Percentiles rank a stretch among this genome's conserved stretches.
Conservation (phyloP, 2,113 vertebrate species). For the Callipepla squamata region DNA sequence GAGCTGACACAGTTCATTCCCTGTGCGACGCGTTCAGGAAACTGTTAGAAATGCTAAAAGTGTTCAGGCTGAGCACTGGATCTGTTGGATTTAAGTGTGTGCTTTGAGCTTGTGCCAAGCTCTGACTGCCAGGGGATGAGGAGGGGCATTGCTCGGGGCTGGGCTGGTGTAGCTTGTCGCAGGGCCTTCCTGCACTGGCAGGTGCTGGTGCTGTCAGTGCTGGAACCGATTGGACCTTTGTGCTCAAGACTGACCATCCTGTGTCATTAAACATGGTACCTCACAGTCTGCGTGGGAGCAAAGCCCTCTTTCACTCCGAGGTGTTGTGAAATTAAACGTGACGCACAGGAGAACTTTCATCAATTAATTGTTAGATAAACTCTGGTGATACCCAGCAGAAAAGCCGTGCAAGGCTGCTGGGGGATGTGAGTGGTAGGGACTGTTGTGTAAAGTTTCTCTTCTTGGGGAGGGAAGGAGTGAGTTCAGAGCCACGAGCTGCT, state of each 20-base stretch:
- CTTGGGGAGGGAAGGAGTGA: neutral
- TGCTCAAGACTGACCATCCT: neutral
- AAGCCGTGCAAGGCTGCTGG: no score
- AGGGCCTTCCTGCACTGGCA: neutral
- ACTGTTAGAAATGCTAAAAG: neutral
- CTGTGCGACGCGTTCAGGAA: neutral
- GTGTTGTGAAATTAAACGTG: neutral
- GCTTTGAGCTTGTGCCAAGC: neutral
- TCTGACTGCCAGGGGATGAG: fast-evolving
- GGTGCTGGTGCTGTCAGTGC: neutral
- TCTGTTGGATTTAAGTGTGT: neutral
- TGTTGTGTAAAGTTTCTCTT: neutral
- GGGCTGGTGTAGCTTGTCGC: neutral
- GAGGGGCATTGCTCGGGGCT: neutral
- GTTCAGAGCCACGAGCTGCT: neutral
- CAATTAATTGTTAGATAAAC: neutral
- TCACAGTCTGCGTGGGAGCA: neutral
- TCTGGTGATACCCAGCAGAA: neutral
- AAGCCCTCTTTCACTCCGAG: neutral
- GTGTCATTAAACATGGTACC: neutral
- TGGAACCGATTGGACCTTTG: neutral
- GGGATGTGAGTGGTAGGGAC: neutral
- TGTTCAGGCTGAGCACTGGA: neutral
- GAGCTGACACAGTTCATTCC: neutral
- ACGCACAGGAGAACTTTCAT: neutral